Base-by-base conservation (phyloP, 2,888 invertebrate genomes). In the Phorcus lineatus region DNA sequence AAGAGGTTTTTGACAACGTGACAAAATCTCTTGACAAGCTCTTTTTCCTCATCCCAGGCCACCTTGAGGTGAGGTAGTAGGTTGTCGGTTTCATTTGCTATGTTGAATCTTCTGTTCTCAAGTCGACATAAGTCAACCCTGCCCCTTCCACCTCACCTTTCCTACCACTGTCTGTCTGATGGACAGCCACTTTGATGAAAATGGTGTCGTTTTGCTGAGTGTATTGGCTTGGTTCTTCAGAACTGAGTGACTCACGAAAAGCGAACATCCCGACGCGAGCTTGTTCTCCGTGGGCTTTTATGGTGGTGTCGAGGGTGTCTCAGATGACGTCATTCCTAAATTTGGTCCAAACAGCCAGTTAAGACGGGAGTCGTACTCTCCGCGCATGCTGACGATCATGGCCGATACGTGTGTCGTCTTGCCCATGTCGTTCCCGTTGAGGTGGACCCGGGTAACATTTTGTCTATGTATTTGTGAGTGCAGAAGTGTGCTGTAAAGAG, bases 401-500 rank as follows among this genome's bases (percentile, higher is more conserved):
- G 92, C 82, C 0, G 91, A 91, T 82, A 92, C 77, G 81, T 92
- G 90, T 2, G 88, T 89, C 4, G 87, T 88, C 74, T 90, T 90
- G 16, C 92, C 92, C 86, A 90, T 88, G 1, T 92, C 92, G 80
- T 92, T 92, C 3, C 92, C 92, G 81, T 92, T 92, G 24, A 92
- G 83, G 77, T 92, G 92, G 3, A 91, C 88, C 36, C 92, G 82
- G 3, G 89, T 90, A 86, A 92, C 91, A 92, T 91, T 79, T 92
- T 92, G 85, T 92, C 92, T 0, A 91, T 91, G 82, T 87, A 87
- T 6, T 89, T 85, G 57, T 88, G 86, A 0, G 90, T 90, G 81
- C 91, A 91, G 84, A 92, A 92, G 0, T 92, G 91, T 83, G 67
- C 91, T 91, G 84, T 91, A 92, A 36, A 92, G 80, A 0, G 91